Conservation (phyloP, 2,888 invertebrate species). For the Gisinianus flammeolus region DNA sequence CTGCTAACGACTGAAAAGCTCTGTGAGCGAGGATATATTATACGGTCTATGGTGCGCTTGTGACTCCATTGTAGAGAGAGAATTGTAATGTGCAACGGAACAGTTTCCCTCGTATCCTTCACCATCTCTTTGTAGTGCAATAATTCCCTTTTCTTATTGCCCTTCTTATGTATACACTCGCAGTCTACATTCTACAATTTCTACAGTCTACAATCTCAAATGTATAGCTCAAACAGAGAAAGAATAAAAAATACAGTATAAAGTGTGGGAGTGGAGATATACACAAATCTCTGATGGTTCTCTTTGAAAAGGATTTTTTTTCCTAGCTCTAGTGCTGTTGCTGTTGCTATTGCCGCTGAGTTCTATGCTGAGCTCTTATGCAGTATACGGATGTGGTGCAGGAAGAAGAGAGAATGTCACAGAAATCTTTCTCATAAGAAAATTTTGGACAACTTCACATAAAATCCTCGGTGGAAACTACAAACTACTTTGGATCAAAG, state of each 20-base stretch:
- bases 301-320: background rate
- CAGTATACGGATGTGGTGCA: background rate
- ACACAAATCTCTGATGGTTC: background rate
- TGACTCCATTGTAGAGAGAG: background rate
- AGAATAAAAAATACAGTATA: background rate
- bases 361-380: too few relatives aligned
- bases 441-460: slow-evolving; percentile 20
- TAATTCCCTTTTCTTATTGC: slow-evolving; percentile 36
- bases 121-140: slow-evolving; percentile 35
- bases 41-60: background rate
- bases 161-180: background rate
- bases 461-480: background rate
- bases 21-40: background rate
- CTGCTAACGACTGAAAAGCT: background rate
- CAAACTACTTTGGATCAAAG: slow-evolving; percentile 20
- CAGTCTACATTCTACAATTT: background rate
- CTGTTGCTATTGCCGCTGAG: background rate
- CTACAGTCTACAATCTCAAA: background rate
- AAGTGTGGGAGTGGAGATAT: background rate
- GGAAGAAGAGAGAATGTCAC: background rate
- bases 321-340: background rate
- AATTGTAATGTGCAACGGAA: slow-evolving; percentile 20
- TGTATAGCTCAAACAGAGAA: background rate
- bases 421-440: background rate
- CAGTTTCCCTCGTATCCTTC: slow-evolving; percentile 33